Percentiles rank a stretch among this genome's conserved stretches.
These are phyloP conservation scores for Petrocephalus microphthalmus DNA, from an alignment of 2,113 vertebrate species.

Conservation along the genomic window DNA sequence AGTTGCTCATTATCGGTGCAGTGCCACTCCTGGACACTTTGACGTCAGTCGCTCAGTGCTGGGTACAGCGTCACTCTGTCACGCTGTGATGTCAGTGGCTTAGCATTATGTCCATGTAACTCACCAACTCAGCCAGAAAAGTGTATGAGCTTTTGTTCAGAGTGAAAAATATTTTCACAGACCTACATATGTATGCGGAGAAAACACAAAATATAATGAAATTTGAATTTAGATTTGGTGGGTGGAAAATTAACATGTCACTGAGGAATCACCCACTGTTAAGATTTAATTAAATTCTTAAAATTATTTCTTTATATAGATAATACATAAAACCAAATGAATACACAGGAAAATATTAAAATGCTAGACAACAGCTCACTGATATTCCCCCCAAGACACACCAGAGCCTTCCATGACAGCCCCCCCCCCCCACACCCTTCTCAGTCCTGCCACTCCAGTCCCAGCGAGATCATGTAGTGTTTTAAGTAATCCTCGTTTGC, in stretches of 20 bases:
- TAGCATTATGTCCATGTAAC: neutral
- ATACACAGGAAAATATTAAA: neutral
- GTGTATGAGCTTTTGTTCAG: neutral
- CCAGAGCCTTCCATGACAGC: neutral
- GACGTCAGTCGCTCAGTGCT: neutral
- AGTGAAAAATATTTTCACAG: neutral
- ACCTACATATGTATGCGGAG: neutral
- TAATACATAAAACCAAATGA: neutral
- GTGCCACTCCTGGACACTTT: neutral
- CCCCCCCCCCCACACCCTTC: neutral
- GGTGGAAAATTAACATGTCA: slow-evolving; percentile 2
- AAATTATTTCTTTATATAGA: neutral
- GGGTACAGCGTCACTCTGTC: neutral
- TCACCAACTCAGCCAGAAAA: neutral
- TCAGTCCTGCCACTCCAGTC: slow-evolving; percentile 43
- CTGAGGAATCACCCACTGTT: slow-evolving; percentile 7
- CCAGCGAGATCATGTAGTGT: slow-evolving; percentile 69
- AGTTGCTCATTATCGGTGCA: neutral
- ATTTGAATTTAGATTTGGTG: neutral
- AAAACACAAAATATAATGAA: neutral
- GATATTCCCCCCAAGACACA: neutral
- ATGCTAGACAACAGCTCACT: neutral
- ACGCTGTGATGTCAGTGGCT: neutral
- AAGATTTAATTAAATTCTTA: slow-evolving; percentile 5
- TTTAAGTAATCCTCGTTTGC: slow-evolving; percentile 77